phyloP scores from a whole-genome alignment of 2,888 invertebrate species.

The Cheilosia vulpina region DNA sequence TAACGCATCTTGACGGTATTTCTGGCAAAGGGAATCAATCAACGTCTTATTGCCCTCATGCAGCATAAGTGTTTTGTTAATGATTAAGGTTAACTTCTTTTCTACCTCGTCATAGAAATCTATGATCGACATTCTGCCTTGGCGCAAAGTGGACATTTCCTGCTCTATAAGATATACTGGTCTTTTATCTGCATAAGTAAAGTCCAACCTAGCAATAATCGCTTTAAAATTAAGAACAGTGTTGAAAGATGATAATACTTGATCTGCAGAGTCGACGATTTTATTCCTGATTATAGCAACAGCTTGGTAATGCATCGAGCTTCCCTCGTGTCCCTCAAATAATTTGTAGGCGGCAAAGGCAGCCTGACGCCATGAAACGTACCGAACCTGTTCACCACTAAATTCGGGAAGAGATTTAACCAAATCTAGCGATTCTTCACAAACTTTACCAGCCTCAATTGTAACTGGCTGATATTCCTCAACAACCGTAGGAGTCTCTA shows the following conservation, averaged over 20 bases:
- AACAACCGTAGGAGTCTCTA: conserved; percentile 9
- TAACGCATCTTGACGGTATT: conserved; percentile 65
- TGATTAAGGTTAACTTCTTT: conserved; percentile 65
- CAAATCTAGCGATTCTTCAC: conserved; percentile 15
- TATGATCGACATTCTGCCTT: conserved; percentile 56
- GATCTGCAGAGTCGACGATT: conserved; percentile 41
- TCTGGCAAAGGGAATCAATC: conserved; percentile 66
- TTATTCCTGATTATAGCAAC: conserved; percentile 58
- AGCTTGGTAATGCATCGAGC: conserved; percentile 17
- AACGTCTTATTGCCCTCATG: conserved; percentile 42
- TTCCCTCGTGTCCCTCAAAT: not conserved
- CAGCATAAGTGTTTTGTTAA: conserved; percentile 74
- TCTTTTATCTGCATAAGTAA: conserved; percentile 73
- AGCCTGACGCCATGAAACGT: conserved; percentile 31
- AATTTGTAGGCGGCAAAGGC: conserved; percentile 23
- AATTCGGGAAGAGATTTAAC: conserved; percentile 32
- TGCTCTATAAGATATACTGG: conserved; percentile 63
- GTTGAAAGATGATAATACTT: conserved; percentile 62
- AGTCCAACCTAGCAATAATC: conserved; percentile 62
- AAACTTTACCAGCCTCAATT: not conserved
- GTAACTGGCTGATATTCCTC: conserved; percentile 21
- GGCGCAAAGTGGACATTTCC: conserved; percentile 64
- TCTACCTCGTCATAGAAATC: conserved; percentile 74
- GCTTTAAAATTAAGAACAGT: conserved; percentile 67
- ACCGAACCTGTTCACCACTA: conserved; percentile 7